phyloP scores from a whole-genome alignment of 2,113 vertebrate species.

The Myanophis thanlyinensis region DNA sequence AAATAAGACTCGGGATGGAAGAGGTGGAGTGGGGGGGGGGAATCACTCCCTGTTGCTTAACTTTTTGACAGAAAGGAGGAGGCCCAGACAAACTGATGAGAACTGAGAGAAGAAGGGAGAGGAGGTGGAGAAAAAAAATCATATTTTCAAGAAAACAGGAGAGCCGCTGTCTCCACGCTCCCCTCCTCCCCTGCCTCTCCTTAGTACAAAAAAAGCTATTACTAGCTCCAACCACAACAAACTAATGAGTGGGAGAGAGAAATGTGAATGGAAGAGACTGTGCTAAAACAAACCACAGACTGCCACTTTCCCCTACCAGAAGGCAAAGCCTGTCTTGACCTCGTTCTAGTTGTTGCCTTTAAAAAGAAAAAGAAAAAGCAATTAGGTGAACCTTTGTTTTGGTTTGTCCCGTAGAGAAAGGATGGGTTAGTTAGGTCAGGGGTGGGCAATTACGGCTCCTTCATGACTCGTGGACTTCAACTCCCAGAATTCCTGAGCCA shows the following conservation, averaged over 20 bases:
- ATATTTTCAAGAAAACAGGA: conserved; percentile 57
- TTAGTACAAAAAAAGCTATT: conserved; percentile 61
- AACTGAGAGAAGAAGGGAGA: conserved; percentile 60
- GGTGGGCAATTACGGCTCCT: too few species aligned
- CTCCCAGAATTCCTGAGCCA: too few species aligned
- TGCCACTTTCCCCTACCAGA: neutral
- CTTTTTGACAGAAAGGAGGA: conserved; percentile 47
- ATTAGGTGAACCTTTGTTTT: neutral
- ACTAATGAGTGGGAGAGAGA: conserved; percentile 54
- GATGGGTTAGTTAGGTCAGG: too few species aligned
- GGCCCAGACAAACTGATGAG: conserved; percentile 37
- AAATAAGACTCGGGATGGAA: conserved; percentile 38
- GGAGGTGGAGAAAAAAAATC: conserved; percentile 39
- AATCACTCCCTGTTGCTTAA: conserved; percentile 29
- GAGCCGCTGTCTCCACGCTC: conserved; percentile 46
- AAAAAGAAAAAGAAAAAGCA: neutral
- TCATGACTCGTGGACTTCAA: too few species aligned
- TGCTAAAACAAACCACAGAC: conserved; percentile 4
- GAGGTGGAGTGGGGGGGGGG: neutral
- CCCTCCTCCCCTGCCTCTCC: conserved; percentile 28
- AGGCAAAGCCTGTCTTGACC: conserved; percentile 19
- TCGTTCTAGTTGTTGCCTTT: neutral
- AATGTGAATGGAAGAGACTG: conserved; percentile 57
- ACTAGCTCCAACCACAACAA: conserved; percentile 48
- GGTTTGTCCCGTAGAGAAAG: neutral